Evolutionary conservation across 92 coral and sea anemone genomes (phyloP).

Genomic region (Phenganax marumi): DNA sequence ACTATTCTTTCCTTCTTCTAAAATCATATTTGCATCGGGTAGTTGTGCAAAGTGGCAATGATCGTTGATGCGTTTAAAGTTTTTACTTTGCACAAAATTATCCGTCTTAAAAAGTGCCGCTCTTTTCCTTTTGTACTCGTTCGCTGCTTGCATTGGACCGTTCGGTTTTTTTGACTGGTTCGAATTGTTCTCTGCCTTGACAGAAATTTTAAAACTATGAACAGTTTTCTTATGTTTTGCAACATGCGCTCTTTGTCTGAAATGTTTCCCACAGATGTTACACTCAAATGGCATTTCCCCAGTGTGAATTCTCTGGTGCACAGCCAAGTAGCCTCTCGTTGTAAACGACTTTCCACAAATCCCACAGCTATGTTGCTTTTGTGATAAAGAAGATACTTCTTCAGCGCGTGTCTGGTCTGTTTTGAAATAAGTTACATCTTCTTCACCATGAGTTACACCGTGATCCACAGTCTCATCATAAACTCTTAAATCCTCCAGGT

Average conservation of each 20-base stretch:
- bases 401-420: neutral
- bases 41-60: neutral
- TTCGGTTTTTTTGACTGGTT: too few species aligned
- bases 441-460: neutral
- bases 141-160: too few species aligned
- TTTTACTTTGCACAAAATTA: too few species aligned
- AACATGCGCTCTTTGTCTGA: neutral
- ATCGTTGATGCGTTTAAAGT: neutral
- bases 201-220: neutral
- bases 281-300: slow-evolving; percentile 36
- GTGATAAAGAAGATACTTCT: neutral
- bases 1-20: neutral
- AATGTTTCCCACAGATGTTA: slow-evolving; percentile 20
- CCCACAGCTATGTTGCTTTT: slow-evolving; percentile 5
- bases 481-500: neutral
- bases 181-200: neutral
- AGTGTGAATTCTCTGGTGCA: slow-evolving; percentile 22
- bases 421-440: neutral
- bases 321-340: neutral
- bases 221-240: slow-evolving; percentile 14
- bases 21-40: neutral
- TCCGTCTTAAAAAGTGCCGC: too few species aligned
- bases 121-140: too few species aligned
- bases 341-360: slow-evolving; percentile 30
- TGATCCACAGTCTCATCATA: neutral